Percentiles rank a stretch among this genome's conserved stretches.
phyloP scores from a whole-genome alignment of 2,797 vertebrate species.

The Gambelia wislizenii region DNA sequence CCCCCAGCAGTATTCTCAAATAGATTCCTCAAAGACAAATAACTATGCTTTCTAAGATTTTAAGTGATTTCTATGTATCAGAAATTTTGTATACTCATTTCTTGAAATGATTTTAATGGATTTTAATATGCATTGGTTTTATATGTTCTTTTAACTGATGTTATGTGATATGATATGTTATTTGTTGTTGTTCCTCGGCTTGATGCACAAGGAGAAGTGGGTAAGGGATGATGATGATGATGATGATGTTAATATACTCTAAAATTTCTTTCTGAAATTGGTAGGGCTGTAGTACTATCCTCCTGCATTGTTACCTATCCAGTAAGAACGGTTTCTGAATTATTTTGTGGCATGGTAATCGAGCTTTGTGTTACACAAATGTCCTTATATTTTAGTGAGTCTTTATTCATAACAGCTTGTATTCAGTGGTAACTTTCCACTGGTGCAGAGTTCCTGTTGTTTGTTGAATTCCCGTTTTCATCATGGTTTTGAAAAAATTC shows the following conservation, averaged over 20 bases:
- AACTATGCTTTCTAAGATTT: background rate
- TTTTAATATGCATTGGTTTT: no score
- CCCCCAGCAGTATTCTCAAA: background rate
- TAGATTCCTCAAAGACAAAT: background rate
- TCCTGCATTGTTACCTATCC: no score
- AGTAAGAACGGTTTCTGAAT: background rate
- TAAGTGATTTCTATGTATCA: background rate
- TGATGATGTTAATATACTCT: no score
- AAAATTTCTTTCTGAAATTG: conserved; percentile 2
- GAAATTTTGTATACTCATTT: background rate
- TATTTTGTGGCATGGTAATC: background rate
- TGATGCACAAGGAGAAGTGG: no score
- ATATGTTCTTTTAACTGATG: no score
- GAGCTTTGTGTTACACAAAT: background rate
- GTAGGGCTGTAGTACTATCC: background rate
- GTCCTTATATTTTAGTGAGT: background rate
- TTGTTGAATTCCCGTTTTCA: background rate
- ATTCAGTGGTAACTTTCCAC: background rate
- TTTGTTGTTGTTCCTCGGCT: no score
- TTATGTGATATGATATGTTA: no score
- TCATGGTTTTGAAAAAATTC: background rate
- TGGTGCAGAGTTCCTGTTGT: background rate
- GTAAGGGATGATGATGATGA: no score
- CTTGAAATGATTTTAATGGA: no score
- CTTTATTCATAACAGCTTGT: background rate